Evolutionary conservation across 1,140 invertebrate species (phyloP).

Genomic region (Brevipalpus yothersi): DNA sequence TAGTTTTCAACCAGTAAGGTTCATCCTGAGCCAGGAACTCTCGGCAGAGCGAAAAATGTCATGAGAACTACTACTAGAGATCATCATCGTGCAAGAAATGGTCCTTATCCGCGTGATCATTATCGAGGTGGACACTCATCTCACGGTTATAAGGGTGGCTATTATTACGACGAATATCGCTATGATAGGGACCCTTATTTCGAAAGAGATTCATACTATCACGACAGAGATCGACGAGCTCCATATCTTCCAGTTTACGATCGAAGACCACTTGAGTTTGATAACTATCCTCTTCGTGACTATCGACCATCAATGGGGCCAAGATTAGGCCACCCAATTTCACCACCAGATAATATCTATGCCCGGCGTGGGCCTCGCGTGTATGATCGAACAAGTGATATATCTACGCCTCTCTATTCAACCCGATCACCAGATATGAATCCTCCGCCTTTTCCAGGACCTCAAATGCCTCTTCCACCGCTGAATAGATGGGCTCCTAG

Average conservation of each 20-base stretch:
- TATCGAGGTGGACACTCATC: not conserved
- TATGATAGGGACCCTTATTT: not conserved
- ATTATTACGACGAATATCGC: not conserved
- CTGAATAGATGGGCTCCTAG: too few relatives aligned
- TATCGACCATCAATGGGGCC: not conserved
- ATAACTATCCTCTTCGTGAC: not conserved
- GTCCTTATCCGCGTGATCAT: not conserved
- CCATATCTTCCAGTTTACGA: not conserved
- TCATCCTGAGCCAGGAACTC: conserved; percentile 11
- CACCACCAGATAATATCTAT: not conserved
- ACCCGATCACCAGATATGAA: not conserved
- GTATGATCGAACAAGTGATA: not conserved
- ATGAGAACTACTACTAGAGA: not conserved
- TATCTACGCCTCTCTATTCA: not conserved
- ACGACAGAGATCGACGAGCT: not conserved
- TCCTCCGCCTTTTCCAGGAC: not conserved
- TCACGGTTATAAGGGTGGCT: not conserved
- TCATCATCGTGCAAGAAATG: not conserved
- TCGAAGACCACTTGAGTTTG: not conserved
- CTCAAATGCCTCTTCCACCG: not conserved
- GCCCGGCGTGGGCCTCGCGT: not conserved
- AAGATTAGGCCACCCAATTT: too few relatives aligned
- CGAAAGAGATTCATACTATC: not conserved
- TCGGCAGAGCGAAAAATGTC: conserved; percentile 8
- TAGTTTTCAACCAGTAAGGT: conserved; percentile 11